Evolutionary conservation across 37 sponge, comb jelly and placozoan genomes (phyloP), one percentile per base, ranked within the genome.

Genomic region (Aplysina aerophoba): DNA sequence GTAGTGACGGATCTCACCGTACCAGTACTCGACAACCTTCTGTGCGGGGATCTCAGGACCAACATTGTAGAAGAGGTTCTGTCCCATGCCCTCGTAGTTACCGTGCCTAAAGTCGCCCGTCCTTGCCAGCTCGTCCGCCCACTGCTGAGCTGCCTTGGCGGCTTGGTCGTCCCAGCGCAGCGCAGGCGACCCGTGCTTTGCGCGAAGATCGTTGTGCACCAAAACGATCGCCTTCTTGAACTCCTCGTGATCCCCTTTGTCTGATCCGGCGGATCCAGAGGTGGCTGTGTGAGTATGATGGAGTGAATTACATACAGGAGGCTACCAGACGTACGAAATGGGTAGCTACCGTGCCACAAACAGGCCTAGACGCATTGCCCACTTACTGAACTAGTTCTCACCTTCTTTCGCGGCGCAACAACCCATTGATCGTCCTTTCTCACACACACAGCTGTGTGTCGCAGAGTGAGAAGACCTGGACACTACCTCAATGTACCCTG

Each of bases 1-100:
- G 88, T 97, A 97, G 73, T 89, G 81, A 30, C 89, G 74, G 1
- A 89, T 84, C 63, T 97, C 98, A 22, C 87, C 39, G 83, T 97
- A 97, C 98, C 98, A 97, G 71, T 78, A 87, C 24, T 92, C 84
- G 22, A 84, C 88, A 0, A 63, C 89, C 31, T 83, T 73, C 30
- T 81, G 58, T 17, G 75, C 94, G 4, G 85, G 88, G 36, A 88
- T 20, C 34, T 85, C 86, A n/a, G 84, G 81, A 0, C 95, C 95
- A 16, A 27, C 77, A 81, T 73, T 85, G 55, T 67, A 85, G 54
- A 86, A 86, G 38, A 97, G 85, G 85, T 97, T 97, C 74, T 97
- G 94, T 17, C 97, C 97, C 90, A 96, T 88, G 0, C 91, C 86
- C 34, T 61, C 79, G 83, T 85, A 72, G 55, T 72, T 69, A 24